Conservation (phyloP, 1,140 invertebrate genomes). For the Macrosteles quadrilineatus region DNA sequence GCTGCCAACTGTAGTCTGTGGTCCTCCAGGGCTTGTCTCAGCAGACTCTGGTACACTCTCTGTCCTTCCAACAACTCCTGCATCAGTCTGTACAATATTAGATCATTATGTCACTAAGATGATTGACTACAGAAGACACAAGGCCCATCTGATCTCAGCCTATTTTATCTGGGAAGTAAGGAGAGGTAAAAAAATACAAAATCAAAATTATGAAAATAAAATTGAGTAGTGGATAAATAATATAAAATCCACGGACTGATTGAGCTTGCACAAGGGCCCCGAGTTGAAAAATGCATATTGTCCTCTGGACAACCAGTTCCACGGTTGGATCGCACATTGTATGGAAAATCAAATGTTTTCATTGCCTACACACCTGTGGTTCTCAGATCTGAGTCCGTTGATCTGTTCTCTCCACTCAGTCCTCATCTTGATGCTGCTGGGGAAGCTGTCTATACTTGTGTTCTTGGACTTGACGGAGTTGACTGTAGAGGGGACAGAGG, state of each 20-base stretch:
- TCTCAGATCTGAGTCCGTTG: constrained; percentile 55
- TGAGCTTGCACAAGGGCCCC: no score
- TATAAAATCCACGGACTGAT: no score
- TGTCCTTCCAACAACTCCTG: constrained; percentile 59
- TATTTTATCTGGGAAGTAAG: no score
- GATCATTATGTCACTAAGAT: no score
- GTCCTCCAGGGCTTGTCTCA: constrained; percentile 71
- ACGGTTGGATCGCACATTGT: no score
- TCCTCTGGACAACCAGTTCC: no score
- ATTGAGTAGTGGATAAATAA: no score
- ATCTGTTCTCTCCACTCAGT: constrained; percentile 57
- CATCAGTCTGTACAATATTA: constrained; percentile 50
- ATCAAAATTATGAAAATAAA: background rate
- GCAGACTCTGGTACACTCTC: constrained; percentile 67
- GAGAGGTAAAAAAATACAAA: no score
- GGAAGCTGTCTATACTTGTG: constrained; percentile 46
- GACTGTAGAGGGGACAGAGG: constrained; percentile 67
- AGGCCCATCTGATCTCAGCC: constrained; percentile 32
- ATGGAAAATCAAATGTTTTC: no score
- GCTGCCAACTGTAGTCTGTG: constrained; percentile 57
- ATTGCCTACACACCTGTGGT: constrained; percentile 52
- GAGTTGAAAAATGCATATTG: no score
- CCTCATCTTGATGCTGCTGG: constrained; percentile 53
- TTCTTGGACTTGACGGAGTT: constrained; percentile 65
- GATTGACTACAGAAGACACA: background rate